These are phyloP conservation scores for Brachionus paranguensis DNA, from an alignment of 1,140 invertebrate genomes.

Conservation along the genomic window DNA sequence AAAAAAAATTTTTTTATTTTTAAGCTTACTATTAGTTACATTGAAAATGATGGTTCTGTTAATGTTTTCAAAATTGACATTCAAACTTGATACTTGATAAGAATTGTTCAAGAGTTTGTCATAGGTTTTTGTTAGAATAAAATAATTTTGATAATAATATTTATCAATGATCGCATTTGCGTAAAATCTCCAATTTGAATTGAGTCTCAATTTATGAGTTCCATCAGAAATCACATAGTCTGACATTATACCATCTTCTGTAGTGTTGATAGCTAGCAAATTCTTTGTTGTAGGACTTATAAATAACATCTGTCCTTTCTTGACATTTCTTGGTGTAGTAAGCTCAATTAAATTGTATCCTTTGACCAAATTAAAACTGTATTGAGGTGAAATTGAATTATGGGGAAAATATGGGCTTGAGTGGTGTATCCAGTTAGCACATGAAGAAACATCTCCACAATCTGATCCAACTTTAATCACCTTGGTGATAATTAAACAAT, in stretches of 20 bases:
- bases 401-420: neutral
- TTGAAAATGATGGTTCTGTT: neutral
- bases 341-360: neutral
- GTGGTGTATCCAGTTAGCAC: neutral
- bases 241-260: neutral
- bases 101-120: neutral
- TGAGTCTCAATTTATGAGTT: neutral
- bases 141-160: neutral
- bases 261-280: neutral
- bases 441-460: neutral
- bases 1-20: neutral
- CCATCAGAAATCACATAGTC: neutral
- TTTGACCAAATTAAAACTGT: neutral
- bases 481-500: neutral
- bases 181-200: neutral
- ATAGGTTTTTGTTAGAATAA: neutral
- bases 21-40: neutral
- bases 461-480: neutral
- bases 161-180: neutral
- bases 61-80: neutral
- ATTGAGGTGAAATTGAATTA: neutral
- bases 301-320: neutral
- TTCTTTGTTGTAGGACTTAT: neutral
- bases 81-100: neutral
- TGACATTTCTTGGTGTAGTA: neutral